Evolutionary conservation across 2,888 invertebrate species (phyloP).

Genomic region (Adineta ricciae): DNA sequence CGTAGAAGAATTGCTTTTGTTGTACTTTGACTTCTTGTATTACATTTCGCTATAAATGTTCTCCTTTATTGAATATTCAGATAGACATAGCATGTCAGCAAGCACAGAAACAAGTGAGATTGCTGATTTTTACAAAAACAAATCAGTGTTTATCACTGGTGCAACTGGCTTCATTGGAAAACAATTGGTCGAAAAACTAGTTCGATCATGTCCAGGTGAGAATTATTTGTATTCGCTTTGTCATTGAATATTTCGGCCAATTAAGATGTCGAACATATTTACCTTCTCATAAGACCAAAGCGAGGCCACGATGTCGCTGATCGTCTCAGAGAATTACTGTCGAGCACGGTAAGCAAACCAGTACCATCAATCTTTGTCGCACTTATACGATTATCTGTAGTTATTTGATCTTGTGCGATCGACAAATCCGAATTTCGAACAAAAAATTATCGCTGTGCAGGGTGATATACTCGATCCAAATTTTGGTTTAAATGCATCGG

Average conservation of each 20-base stretch:
- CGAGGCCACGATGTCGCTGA: slow-evolving; percentile 60
- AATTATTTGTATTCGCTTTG: no score
- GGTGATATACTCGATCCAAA: slow-evolving; percentile 52
- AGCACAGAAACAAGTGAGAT: slow-evolving; percentile 25
- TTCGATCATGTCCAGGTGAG: slow-evolving; percentile 61
- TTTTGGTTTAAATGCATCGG: slow-evolving; percentile 53
- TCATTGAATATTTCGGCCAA: not conserved
- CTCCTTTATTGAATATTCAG: not conserved
- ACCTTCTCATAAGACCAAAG: slow-evolving; percentile 65
- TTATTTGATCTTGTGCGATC: slow-evolving; percentile 22
- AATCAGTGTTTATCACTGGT: slow-evolving; percentile 32
- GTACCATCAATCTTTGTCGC: no score
- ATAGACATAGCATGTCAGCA: not conserved
- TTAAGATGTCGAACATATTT: slow-evolving; percentile 61
- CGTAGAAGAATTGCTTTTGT: no score
- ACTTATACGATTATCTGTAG: no score
- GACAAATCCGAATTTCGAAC: slow-evolving; percentile 25
- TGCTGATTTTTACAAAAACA: slow-evolving; percentile 19
- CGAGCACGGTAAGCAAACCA: slow-evolving; percentile 10
- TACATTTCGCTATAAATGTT: no score
- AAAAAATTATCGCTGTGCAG: slow-evolving; percentile 62
- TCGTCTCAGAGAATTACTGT: slow-evolving; percentile 54
- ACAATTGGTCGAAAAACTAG: slow-evolving; percentile 72
- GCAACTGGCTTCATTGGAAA: slow-evolving; percentile 69
- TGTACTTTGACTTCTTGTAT: no score